Conservation (phyloP, 2,888 invertebrate species). For the Nomada flava region DNA sequence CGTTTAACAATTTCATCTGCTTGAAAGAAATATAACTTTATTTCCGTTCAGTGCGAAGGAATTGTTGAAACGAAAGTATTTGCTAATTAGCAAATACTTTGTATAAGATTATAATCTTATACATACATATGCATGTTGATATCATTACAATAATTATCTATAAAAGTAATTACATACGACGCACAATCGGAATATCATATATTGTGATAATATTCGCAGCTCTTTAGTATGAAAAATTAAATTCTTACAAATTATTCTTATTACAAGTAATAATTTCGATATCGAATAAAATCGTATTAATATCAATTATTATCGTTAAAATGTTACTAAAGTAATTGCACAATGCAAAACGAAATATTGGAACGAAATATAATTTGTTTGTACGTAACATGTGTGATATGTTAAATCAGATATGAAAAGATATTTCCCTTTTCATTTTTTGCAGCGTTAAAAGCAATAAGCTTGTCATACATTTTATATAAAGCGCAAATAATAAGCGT, state of each 20-base stretch:
- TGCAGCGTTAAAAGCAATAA: too few relatives aligned
- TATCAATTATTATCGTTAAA: background rate
- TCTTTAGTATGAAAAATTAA: too few relatives aligned
- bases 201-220: background rate
- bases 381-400: too few relatives aligned
- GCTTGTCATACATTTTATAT: too few relatives aligned
- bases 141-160: background rate
- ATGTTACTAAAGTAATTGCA: background rate
- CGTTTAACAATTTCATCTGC: too few relatives aligned
- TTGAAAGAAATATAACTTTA: background rate
- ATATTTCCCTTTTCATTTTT: background rate
- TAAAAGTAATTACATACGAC: background rate
- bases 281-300: too few relatives aligned
- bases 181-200: background rate
- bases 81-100: background rate
- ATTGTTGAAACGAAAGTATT: conserved; percentile 10
- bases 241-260: too few relatives aligned
- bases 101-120: background rate
- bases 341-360: background rate
- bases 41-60: background rate
- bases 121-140: background rate
- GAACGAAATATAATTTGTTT: background rate
- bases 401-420: background rate
- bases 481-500: too few relatives aligned
- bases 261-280: too few relatives aligned